Conservation (phyloP, 2,113 vertebrate genomes). For the Strix aluco region DNA sequence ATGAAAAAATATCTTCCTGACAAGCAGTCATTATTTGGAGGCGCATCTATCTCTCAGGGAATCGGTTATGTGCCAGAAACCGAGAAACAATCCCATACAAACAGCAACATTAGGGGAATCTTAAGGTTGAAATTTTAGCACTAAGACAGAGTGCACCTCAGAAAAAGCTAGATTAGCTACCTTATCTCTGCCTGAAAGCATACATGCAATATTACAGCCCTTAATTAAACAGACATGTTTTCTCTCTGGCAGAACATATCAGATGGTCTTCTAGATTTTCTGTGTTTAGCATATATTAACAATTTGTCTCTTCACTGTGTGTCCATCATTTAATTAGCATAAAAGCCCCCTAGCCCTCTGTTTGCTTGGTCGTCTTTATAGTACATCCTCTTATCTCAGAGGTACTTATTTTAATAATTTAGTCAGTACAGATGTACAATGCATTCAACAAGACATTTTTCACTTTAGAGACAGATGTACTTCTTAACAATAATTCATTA, state of each 20-base stretch:
- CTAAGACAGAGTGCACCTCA: constrained; percentile 30
- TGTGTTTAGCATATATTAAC: constrained; percentile 21
- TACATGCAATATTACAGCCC: constrained; percentile 38
- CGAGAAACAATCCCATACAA: not conserved
- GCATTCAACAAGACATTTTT: not conserved
- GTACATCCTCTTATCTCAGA: constrained; percentile 2
- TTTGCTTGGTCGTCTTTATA: not conserved
- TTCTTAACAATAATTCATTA: constrained; percentile 35
- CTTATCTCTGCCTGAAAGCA: constrained; percentile 60
- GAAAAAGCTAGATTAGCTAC: constrained; percentile 48
- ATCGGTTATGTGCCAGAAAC: not conserved
- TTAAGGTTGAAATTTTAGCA: constrained; percentile 45
- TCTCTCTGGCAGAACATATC: not conserved
- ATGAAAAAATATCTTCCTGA: constrained; percentile 56
- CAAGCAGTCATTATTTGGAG: constrained; percentile 58
- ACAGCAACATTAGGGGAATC: constrained; percentile 3
- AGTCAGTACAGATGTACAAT: not conserved
- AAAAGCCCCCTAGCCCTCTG: not conserved
- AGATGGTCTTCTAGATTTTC: constrained; percentile 36
- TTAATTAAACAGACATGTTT: constrained; percentile 56
- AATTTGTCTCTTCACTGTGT: not conserved
- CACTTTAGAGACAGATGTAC: constrained; percentile 9
- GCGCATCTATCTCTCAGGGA: constrained; percentile 35
- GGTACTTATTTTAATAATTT: constrained; percentile 33
- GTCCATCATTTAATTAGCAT: constrained; percentile 28